phyloP scores from a whole-genome alignment of 2,888 invertebrate species.

The Timema cristinae region DNA sequence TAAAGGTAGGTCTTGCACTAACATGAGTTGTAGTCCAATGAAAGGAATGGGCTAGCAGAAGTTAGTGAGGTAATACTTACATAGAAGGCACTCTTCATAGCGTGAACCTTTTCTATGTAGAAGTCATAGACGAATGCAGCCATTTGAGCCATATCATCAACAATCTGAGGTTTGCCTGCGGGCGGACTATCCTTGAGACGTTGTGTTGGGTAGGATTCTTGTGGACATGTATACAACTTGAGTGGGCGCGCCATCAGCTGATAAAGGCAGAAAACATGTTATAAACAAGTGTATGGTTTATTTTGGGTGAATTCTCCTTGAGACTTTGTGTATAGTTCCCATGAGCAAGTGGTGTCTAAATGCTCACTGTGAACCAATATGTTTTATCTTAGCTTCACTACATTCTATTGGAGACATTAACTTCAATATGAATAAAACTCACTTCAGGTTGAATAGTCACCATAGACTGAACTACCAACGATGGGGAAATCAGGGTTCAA shows the following conservation, averaged over 20 bases:
- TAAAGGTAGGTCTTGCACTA: no score
- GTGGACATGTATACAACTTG: constrained; percentile 71
- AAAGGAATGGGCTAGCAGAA: not conserved
- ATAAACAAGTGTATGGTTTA: no score
- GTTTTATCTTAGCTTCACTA: no score
- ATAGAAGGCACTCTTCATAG: constrained; percentile 52
- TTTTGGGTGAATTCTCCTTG: no score
- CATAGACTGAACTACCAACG: no score
- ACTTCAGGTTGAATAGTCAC: no score
- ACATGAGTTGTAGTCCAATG: not conserved
- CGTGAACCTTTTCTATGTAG: constrained; percentile 73
- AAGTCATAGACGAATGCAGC: constrained; percentile 91
- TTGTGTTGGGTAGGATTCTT: constrained; percentile 74
- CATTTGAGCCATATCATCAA: constrained; percentile 91
- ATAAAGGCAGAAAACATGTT: constrained; percentile 32
- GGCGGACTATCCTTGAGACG: constrained; percentile 50
- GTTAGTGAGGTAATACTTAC: constrained; percentile 37
- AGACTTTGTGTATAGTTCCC: no score
- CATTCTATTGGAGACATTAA: no score
- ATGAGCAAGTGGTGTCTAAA: no score
- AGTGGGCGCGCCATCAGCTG: constrained; percentile 79
- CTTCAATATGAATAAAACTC: no score
- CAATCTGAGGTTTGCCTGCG: constrained; percentile 52
- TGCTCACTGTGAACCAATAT: no score
- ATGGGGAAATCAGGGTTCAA: no score